phyloP scores from a whole-genome alignment of 2,113 vertebrate species.

The zebrafish (Danio rerio) region DNA sequence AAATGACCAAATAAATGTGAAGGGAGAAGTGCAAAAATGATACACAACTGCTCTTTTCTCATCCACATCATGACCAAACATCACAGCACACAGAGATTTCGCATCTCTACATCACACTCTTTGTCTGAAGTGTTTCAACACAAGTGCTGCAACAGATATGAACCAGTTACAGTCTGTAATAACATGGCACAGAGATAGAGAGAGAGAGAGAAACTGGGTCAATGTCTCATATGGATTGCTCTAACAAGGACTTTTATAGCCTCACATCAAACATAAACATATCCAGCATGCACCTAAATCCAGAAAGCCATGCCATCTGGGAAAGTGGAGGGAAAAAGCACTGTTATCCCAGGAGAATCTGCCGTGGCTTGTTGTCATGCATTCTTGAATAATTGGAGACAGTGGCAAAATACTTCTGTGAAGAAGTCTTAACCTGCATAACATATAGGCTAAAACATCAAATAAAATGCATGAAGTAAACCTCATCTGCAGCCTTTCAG shows the following conservation, averaged over 20 bases:
- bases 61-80: not conserved
- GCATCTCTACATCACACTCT: not conserved
- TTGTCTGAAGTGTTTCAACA: not conserved
- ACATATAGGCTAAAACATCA: not conserved
- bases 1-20: not conserved
- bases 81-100: not conserved
- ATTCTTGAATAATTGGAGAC: not conserved
- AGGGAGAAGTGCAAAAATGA: not conserved
- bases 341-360: not conserved
- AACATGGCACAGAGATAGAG: not conserved
- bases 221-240: not conserved
- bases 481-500: not conserved
- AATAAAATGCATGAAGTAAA: not conserved
- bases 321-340: not conserved
- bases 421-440: not conserved
- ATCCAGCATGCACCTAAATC: not conserved
- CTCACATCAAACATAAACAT: not conserved
- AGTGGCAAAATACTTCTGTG: not conserved
- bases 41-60: not conserved
- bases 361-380: not conserved
- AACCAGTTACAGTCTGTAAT: conserved; percentile 5
- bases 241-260: not conserved
- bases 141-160: not conserved
- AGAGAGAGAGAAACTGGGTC: not conserved
- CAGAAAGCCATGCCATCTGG: not conserved